Base-by-base conservation (phyloP, 2,888 invertebrate species). In the Nebria salina region DNA sequence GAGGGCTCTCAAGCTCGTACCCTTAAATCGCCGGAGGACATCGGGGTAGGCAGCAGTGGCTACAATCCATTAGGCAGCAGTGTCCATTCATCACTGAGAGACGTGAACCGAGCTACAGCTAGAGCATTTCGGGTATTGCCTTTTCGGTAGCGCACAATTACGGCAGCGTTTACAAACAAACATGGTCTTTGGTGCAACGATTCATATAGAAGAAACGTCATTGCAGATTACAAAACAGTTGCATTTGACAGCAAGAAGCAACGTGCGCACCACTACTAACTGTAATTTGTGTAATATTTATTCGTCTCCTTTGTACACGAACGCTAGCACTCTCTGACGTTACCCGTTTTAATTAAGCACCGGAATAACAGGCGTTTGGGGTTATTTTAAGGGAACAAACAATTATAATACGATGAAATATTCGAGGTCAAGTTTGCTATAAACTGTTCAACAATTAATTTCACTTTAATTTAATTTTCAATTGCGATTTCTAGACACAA, bases 141-240 rank as follows among this genome's bases (percentile, higher is more conserved):
- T 54, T 54, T 54, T 34, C 34, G 5, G 34, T 34, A 54, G 54
- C 13, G 8, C 7, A 34, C 54, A 7, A 54, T 11, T 8, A 13
- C 54, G 54, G 54, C 54, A 8, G 54, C 54, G 54, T 7, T 1
- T 54, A 54, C 54, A 54, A 13, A 54, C 8, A 54, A 54, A 54
- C 54, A 54, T 13, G 54, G 13, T 54, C 54, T 54, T 54, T 54
- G 8, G 54, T 54, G 54, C 54, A 54, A 54, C 54, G 54, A 13
- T 54, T 54, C 13, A 54, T 54, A 54, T 8, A 54, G 54, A 77
- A 77, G 77, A 77, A 77, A 77, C 70, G 77, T 77, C 77, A 15
- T 70, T 54, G 64, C 77, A 72, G 77, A 77, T 77, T 77, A 77
- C 77, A 77, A 77, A 77, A 77, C 77, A 77, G 77, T 77, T 77